Base-by-base conservation (phyloP, 2,888 invertebrate genomes). In the Myopa tessellatipennis region DNA sequence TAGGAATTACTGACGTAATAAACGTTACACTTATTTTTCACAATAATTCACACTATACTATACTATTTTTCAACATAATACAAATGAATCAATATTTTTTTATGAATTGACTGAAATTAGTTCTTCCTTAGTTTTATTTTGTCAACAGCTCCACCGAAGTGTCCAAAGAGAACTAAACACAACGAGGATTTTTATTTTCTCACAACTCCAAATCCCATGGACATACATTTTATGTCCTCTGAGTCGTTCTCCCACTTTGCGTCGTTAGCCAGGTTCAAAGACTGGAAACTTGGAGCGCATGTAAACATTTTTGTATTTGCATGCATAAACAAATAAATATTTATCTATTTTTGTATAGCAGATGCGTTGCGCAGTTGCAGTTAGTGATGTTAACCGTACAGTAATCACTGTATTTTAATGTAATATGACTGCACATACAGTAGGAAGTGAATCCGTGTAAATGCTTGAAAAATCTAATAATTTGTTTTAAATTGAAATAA, bases 151-250 rank as follows among this genome's bases (percentile, higher is more conserved):
- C 60, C 52, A 58, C 14, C 75, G 40, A 40, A 69, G 45, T 75
- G 75, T 69, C 75, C 75, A 75, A 69, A 69, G 69, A 75, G 68
- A 75, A 75, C 75, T 75, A 60, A 75, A 55, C 8, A 36, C 40
- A 58, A 18, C 45, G 36, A 75, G 75, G 75, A 75, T 61, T 60
- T 65, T 60, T 74, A 16, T n/a, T 65, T 38, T 26, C 38, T 45
- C 36, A 50, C 63, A 52, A 61, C 50, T 58, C 58, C 34, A 75
- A 18, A 69, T 68, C 68, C 74, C 26, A 60, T 40, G 58, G n/a
- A 16, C 8, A 50, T 52, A 16, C 45, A 60, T 72, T 72, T 72
- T 36, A 34, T 67, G 16, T 40, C 68, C 36, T 5, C 36, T 50
- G 14, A 36, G 38, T 65, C 16, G 65, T 5, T 50, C 36, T 52